Conservation (phyloP, 2,888 invertebrate species). For the Melinopterus prodromus region DNA sequence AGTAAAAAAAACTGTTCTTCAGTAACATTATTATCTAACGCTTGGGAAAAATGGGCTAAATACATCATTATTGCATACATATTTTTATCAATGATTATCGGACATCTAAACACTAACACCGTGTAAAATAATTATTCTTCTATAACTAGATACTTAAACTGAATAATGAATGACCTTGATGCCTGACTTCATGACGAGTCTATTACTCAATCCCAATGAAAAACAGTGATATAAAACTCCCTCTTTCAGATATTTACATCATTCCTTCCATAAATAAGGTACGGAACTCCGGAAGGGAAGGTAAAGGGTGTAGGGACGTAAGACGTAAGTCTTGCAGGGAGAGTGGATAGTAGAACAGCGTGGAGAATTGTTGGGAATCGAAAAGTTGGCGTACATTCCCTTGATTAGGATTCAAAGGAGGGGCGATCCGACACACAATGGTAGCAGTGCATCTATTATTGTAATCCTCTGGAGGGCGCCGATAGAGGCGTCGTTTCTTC, state of each 20-base stretch:
- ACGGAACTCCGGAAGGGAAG: neutral
- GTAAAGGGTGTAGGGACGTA: neutral
- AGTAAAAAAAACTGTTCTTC: too few species aligned
- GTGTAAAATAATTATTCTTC: too few species aligned
- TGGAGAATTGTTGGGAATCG: conserved; percentile 9
- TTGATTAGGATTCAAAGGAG: conserved; percentile 40
- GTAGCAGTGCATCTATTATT: conserved; percentile 47
- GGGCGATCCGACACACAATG: conserved; percentile 43
- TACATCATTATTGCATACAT: too few species aligned
- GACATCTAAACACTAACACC: too few species aligned
- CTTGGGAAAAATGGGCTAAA: too few species aligned
- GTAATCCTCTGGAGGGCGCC: conserved; percentile 40
- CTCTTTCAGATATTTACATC: neutral
- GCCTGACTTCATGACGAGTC: neutral
- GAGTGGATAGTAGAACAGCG: neutral
- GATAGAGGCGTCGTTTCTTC: conserved; percentile 5
- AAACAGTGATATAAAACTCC: neutral
- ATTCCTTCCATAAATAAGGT: neutral
- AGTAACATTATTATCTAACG: too few species aligned
- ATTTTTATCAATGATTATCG: too few species aligned
- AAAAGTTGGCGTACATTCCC: conserved; percentile 28
- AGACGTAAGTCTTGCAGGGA: neutral
- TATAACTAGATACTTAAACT: too few species aligned
- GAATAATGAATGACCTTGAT: too few species aligned
- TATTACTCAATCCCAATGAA: neutral